phyloP scores from a whole-genome alignment of 2,888 invertebrate species.

The Napeogenes sylphis region DNA sequence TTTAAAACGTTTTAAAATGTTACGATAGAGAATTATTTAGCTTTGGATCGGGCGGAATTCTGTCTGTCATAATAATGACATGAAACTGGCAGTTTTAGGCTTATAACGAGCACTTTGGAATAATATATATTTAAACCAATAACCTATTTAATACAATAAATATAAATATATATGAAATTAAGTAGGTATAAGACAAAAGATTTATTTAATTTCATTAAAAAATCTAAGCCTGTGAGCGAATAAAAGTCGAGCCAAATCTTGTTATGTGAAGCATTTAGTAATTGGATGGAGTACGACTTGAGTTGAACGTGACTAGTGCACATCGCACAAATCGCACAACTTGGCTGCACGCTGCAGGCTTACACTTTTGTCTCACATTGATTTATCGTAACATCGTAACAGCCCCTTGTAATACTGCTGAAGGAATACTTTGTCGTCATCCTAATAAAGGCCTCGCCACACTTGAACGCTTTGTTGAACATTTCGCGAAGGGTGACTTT shows the following conservation, averaged over 20 bases:
- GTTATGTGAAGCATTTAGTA: conserved; percentile 26
- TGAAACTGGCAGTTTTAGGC: no score
- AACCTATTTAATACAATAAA: no score
- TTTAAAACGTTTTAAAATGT: no score
- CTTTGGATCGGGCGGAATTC: no score
- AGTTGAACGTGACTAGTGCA: conserved; percentile 24
- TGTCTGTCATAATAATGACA: no score
- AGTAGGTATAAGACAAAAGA: background rate
- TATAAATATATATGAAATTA: background rate
- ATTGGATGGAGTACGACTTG: conserved; percentile 25
- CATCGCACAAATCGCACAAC: conserved; percentile 4
- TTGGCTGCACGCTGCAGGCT: background rate
- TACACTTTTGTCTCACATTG: conserved; percentile 25
- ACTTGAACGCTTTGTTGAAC: conserved; percentile 8
- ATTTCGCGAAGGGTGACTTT: background rate
- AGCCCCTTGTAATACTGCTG: conserved; percentile 25
- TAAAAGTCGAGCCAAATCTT: conserved; percentile 18
- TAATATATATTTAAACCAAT: no score
- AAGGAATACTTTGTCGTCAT: conserved; percentile 2
- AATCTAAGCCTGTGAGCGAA: background rate
- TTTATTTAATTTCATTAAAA: background rate
- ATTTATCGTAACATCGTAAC: conserved; percentile 20
- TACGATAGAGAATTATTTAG: no score
- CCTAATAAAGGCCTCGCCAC: conserved; percentile 5
- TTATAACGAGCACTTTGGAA: no score